Evolutionary conservation across 1,140 invertebrate species (phyloP), one percentile per base, ranked within the genome.

Genomic region (Contarinia nasturtii): DNA sequence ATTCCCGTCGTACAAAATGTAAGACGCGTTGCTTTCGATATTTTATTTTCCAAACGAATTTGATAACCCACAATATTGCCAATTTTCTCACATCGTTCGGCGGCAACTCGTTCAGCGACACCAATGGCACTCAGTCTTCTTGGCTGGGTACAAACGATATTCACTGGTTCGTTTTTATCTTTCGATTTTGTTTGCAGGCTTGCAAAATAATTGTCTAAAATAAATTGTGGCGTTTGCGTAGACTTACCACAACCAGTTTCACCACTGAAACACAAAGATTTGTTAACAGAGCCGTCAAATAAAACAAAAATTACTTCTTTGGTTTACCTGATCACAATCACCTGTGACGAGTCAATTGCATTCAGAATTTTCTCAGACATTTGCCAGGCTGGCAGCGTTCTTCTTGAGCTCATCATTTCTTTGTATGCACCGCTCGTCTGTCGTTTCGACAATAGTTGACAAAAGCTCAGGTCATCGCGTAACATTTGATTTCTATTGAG

Each of bases 1-100:
- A 94, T 90, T 49, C 90, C 91, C 14, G 85, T 91, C 1, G 91
- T 94, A 59, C 89, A 94, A 66, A 91, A 95, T 17, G 74, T 78
- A 2, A 88, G 61, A 18, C 87, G 69, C 0, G 90, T 96, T 62
- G 77, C 77, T 1, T 68, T 59, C 46, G 84, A 79, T 19, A 81
- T 65, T 73, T 86, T 79, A 64, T 79, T 76, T 67, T 88, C 76
- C 59, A 86, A 60, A 65, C 79, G 71, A 65, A 76, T 77, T 73
- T 92, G 86, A 67, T 91, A 94, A 7, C 89, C 90, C 21, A 92
- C 72, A 19, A 77, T 76, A 48, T 77, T 71, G 1, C 89, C 91
- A 49, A 91, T 67, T 59, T 74, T 72, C 72, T 89, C 88, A 33
- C 77, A 58, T 50, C 87, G 70, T 67, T 96, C 91, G n/a, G 79